Conservation (phyloP, 2,888 invertebrate species). For the Leptinotarsa tumamoca region DNA sequence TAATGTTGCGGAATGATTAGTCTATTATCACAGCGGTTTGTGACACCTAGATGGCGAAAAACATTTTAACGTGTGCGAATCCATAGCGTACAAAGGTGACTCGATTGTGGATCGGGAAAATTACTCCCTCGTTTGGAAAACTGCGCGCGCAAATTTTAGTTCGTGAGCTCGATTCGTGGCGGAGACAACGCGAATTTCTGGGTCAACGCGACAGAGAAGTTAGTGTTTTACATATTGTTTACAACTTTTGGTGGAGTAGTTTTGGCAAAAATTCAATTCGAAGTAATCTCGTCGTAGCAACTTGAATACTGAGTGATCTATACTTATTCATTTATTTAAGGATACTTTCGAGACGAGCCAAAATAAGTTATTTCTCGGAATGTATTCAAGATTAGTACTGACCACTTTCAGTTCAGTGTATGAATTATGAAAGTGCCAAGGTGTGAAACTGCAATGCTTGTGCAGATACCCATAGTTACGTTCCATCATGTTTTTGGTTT, state of each 20-base stretch:
- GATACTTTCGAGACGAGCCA: too few relatives aligned
- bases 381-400: too few relatives aligned
- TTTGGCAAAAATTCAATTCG: conserved; percentile 12
- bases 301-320: not conserved
- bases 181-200: conserved; percentile 2
- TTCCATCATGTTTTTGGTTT: too few relatives aligned
- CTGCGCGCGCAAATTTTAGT: conserved; percentile 39
- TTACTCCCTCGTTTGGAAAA: conserved; percentile 37
- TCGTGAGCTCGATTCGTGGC: conserved; percentile 15
- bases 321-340: not conserved
- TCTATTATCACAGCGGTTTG: conserved; percentile 40
- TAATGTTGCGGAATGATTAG: conserved; percentile 30
- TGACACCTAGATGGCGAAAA: conserved; percentile 31
- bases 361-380: too few relatives aligned
- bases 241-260: conserved; percentile 13
- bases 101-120: conserved; percentile 42
- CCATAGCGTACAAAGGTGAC: conserved; percentile 45
- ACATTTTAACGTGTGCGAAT: conserved; percentile 42
- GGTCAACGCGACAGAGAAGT: conserved; percentile 4
- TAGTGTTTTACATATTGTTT: conserved; percentile 10
- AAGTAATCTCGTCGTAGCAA: not conserved
- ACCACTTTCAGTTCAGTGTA: too few relatives aligned
- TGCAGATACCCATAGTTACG: too few relatives aligned
- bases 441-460: too few relatives aligned
- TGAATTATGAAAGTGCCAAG: too few relatives aligned